Evolutionary conservation across 1,140 invertebrate species (phyloP).

Genomic region (Asobara japonica): DNA sequence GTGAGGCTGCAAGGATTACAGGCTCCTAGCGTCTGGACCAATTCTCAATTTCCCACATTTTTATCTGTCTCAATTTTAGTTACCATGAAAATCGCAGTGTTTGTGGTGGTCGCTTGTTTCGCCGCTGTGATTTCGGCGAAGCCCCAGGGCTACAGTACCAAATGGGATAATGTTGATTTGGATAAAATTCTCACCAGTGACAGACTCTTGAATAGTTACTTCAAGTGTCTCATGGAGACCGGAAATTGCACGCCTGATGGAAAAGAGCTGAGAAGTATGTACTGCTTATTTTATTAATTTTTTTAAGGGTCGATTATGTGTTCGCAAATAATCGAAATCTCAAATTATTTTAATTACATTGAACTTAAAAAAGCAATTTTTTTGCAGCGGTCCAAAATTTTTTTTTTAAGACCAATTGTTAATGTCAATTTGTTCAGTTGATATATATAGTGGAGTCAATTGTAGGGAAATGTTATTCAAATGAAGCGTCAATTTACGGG

Average conservation of each 20-base stretch:
- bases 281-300: background rate
- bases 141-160: constrained; percentile 71
- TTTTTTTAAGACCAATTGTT: too few relatives aligned
- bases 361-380: too few relatives aligned
- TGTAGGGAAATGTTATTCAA: too few relatives aligned
- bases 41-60: background rate
- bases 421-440: too few relatives aligned
- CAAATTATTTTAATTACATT: too few relatives aligned
- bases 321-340: too few relatives aligned
- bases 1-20: background rate
- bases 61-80: constrained; percentile 34
- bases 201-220: constrained; percentile 73
- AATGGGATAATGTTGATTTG: constrained; percentile 78
- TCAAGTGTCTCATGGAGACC: constrained; percentile 74
- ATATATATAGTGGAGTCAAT: too few relatives aligned
- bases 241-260: constrained; percentile 78
- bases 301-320: too few relatives aligned
- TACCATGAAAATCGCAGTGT: constrained; percentile 52
- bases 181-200: constrained; percentile 75
- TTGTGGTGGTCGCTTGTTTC: constrained; percentile 57
- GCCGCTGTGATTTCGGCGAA: constrained; percentile 56
- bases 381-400: too few relatives aligned
- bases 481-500: too few relatives aligned
- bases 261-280: constrained; percentile 75
- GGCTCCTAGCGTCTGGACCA: background rate